Evolutionary conservation across 2,888 invertebrate species (phyloP).

Genomic region (Tillus elongatus): DNA sequence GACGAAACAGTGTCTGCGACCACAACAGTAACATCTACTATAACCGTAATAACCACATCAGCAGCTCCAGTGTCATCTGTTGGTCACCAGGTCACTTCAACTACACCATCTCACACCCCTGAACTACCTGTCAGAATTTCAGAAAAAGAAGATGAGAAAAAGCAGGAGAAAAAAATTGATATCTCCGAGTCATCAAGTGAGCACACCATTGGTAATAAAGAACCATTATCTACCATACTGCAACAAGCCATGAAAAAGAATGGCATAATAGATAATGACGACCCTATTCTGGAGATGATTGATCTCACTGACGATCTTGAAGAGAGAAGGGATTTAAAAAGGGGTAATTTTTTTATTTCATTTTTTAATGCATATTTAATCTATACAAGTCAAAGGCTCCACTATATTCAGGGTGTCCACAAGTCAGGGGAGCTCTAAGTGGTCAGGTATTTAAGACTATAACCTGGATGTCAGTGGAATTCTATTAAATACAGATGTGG

Average conservation of each 20-base stretch:
- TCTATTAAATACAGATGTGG: no score
- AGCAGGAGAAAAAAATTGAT: neutral
- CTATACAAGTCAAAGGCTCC: neutral
- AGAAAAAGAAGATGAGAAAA: constrained; percentile 10
- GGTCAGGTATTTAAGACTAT: no score
- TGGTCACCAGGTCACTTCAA: neutral
- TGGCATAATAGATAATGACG: constrained; percentile 33
- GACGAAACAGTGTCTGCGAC: constrained; percentile 16
- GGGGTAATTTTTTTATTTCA: constrained; percentile 24
- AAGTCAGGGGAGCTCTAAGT: no score
- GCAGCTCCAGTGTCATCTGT: constrained; percentile 5
- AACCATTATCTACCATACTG: neutral
- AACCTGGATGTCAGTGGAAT: no score
- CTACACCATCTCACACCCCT: constrained; percentile 2
- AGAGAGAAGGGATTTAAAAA: constrained; percentile 38
- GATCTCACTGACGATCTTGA: constrained; percentile 52
- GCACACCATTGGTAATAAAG: neutral
- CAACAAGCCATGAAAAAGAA: constrained; percentile 11
- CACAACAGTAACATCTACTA: constrained; percentile 10
- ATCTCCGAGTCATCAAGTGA: neutral
- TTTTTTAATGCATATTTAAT: neutral
- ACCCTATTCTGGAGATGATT: constrained; percentile 46
- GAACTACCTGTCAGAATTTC: constrained; percentile 6
- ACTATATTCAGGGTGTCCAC: no score
- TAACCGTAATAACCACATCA: no score